Evolutionary conservation across 2,797 vertebrate species (phyloP).

Genomic region (Hoplostethus atlanticus): DNA sequence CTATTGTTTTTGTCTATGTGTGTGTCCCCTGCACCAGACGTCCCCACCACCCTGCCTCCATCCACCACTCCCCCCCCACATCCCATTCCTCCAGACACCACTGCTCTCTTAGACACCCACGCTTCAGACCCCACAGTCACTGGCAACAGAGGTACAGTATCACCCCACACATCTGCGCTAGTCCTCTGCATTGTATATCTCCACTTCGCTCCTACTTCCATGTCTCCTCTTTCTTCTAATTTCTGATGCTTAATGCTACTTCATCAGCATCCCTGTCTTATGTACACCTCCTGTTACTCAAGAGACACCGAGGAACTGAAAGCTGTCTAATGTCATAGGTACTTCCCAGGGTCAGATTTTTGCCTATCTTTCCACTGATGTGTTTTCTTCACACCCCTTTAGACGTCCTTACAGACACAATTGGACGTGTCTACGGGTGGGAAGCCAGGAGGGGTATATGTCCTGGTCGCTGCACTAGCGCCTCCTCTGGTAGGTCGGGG

Average conservation of each 20-base stretch:
- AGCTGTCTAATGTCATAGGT: neutral
- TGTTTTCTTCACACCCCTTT: neutral
- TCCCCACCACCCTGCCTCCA: conserved; percentile 94
- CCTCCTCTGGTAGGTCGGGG: too few relatives aligned
- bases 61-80: conserved; percentile 95
- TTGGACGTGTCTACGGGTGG: too few relatives aligned
- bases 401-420: too few relatives aligned
- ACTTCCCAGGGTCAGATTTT: neutral
- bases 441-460: too few relatives aligned
- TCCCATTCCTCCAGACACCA: conserved; percentile 95
- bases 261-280: conserved; percentile 10
- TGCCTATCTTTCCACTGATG: neutral
- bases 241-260: conserved; percentile 18
- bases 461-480: too few relatives aligned
- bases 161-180: conserved; percentile 53
- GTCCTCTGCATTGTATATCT: conserved; percentile 53
- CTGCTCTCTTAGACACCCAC: conserved; percentile 92
- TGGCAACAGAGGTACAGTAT: conserved; percentile 96
- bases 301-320: neutral
- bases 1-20: conserved; percentile 72
- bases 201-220: conserved; percentile 35
- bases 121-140: conserved; percentile 91
- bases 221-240: conserved; percentile 22
- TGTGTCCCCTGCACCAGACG: conserved; percentile 94
- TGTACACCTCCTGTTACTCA: neutral